Conservation (phyloP, 1,140 invertebrate species). For the Acromyrmex charruanus region DNA sequence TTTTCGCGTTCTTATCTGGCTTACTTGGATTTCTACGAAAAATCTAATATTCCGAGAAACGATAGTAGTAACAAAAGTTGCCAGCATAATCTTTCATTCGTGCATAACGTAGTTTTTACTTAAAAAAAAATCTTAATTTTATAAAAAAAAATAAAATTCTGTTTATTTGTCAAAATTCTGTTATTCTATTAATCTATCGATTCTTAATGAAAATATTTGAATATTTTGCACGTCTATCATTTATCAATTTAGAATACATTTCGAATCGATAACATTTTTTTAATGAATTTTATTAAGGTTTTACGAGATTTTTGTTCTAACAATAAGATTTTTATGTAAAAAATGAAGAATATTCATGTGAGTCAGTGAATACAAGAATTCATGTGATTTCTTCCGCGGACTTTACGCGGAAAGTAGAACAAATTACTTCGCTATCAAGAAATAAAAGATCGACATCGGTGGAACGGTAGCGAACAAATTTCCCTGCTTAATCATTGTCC, state of each 20-base stretch:
- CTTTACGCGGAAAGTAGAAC: not conserved
- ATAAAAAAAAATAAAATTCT: not conserved
- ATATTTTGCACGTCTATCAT: not conserved
- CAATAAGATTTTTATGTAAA: not conserved
- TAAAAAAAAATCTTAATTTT: not conserved
- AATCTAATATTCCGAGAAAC: slow-evolving; percentile 41
- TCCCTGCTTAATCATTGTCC: slow-evolving; percentile 64
- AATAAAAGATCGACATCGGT: slow-evolving; percentile 44
- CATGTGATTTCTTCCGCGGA: slow-evolving; percentile 39
- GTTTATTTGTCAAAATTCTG: not conserved
- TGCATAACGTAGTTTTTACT: not conserved
- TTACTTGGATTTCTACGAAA: slow-evolving; percentile 60
- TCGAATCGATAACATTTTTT: not conserved
- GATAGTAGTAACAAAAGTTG: slow-evolving; percentile 26
- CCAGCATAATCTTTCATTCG: not conserved
- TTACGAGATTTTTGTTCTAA: not conserved
- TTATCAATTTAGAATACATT: not conserved
- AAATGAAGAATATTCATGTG: not conserved
- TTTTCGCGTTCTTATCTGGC: slow-evolving; percentile 50
- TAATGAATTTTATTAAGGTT: not conserved
- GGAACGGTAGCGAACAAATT: slow-evolving; percentile 47
- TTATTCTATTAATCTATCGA: not conserved
- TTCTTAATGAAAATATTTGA: not conserved
- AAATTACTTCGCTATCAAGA: slow-evolving; percentile 44
- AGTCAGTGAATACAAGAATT: not conserved